A percentile compares a stretch with the other conserved stretches of the same genome.
These are phyloP conservation scores for Phortica okadai DNA, from an alignment of 2,888 invertebrate species.

Conservation along the genomic window DNA sequence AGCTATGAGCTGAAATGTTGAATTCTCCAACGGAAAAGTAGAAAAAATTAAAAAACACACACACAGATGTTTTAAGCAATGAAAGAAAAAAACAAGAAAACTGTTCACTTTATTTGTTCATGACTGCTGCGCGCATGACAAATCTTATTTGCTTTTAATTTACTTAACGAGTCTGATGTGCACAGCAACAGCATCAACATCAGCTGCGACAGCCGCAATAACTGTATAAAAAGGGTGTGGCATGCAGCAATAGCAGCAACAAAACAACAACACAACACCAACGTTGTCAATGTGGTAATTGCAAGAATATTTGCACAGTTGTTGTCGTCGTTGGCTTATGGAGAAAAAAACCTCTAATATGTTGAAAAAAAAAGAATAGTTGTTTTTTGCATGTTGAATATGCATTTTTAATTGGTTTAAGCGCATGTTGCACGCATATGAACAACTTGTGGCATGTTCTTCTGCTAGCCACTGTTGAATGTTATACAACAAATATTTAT, in stretches of 20 bases:
- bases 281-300: slow-evolving; percentile 8
- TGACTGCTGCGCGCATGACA: slow-evolving; percentile 1
- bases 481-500: not conserved
- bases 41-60: too few species aligned
- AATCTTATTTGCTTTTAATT: slow-evolving; percentile 32
- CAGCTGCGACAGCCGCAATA: not conserved
- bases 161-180: slow-evolving; percentile 12
- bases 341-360: not conserved
- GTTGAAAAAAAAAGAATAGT: not conserved
- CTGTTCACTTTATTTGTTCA: not conserved
- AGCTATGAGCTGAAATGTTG: too few species aligned
- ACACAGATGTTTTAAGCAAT: not conserved
- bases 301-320: slow-evolving; percentile 9
- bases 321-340: not conserved
- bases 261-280: not conserved
- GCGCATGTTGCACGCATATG: not conserved
- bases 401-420: slow-evolving; percentile 26
- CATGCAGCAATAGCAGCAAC: not conserved
- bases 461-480: too few species aligned
- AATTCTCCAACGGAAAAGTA: too few species aligned
- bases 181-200: not conserved
- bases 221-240: not conserved
- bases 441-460: not conserved
- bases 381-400: slow-evolving; percentile 2
- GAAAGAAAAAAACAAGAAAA: not conserved